These are phyloP conservation scores for Epinephelus malabaricus DNA, from an alignment of 2,797 vertebrate genomes.

Conservation along the genomic window DNA sequence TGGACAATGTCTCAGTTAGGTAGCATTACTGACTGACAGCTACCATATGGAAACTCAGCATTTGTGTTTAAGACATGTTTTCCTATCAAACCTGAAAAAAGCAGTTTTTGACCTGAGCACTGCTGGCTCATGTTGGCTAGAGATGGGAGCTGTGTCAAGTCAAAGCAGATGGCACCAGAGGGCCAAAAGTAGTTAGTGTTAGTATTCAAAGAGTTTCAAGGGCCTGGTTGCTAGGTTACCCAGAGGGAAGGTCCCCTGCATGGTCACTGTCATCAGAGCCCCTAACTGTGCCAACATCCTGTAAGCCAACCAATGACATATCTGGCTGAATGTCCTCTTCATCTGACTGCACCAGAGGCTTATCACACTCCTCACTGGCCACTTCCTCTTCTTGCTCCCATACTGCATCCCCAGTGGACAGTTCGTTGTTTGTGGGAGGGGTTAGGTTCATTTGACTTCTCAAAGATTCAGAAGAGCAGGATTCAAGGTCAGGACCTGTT, in stretches of 20 bases:
- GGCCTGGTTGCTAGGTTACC: slow-evolving; percentile 18
- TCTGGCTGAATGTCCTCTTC: slow-evolving; percentile 95
- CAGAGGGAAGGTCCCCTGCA: slow-evolving; percentile 36
- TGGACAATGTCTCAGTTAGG: background rate
- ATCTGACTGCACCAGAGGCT: slow-evolving; percentile 90
- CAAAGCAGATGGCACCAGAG: background rate
- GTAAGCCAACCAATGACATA: slow-evolving; percentile 83
- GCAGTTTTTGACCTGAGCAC: background rate
- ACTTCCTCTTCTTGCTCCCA: slow-evolving; percentile 67
- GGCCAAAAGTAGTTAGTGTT: background rate
- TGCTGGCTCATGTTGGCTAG: background rate
- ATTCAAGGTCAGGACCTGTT: slow-evolving; percentile 84
- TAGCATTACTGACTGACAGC: slow-evolving; percentile 5
- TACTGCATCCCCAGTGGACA: slow-evolving; percentile 53
- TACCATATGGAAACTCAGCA: background rate
- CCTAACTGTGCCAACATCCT: slow-evolving; percentile 70
- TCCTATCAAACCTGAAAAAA: background rate
- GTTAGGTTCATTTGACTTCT: slow-evolving; percentile 66
- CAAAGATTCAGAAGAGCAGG: slow-evolving; percentile 76
- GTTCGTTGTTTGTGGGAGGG: slow-evolving; percentile 70
- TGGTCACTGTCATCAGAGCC: slow-evolving; percentile 91
- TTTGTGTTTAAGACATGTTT: background rate
- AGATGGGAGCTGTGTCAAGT: background rate
- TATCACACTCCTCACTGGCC: slow-evolving; percentile 76
- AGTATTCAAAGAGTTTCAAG: background rate